Base-by-base conservation (phyloP, 1,140 invertebrate species). In the Microvelia longipes region DNA sequence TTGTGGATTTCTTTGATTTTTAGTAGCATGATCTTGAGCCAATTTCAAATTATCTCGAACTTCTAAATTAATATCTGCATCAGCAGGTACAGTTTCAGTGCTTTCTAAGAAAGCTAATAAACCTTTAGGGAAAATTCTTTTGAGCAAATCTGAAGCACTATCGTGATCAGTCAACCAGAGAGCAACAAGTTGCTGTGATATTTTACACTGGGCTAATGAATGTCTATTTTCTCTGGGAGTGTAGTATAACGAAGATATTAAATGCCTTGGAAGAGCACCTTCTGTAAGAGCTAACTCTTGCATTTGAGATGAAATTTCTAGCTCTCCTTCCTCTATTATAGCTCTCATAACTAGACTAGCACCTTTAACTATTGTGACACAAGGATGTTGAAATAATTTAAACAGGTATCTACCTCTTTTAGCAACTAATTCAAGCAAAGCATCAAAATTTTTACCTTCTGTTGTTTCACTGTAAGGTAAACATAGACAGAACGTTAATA, bases 381-480 rank as follows among this genome's bases (percentile, higher is more conserved):
- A 98, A 13, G 95, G 94, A 84, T 98, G 96, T 86, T 94, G 94
- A 81, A 99, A 98, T 14, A 98, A 82, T 79, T 91, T 90, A 79
- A 97, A 99, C 1, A 99, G 81, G 66, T 89, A 88, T 72, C 95
- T 84, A 25, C 96, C 97, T 75, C 93, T 86, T 60, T 88, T 85
- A 1, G 96, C 93, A 1, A 99, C 94, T 86, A 98, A 88, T 81
- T 96, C 91, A 30, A 99, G 81, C 30, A 99, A 81, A 71, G 87
- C 88, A 79, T 99, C 97, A 82, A 99, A 99, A 78, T 98, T 92
- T 76, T 92, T 92, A 25, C 96, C 94, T 78, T 98, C 94, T 0
- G 98, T 99, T 29, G 98, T 99, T 83, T 99, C 98, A 79, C 93
- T 96, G 81, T 98, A 99, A 26, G 98, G 98, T 71, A 97, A 92